phyloP scores from a whole-genome alignment of 2,113 vertebrate genomes.

The Microtus pennsylvanicus region DNA sequence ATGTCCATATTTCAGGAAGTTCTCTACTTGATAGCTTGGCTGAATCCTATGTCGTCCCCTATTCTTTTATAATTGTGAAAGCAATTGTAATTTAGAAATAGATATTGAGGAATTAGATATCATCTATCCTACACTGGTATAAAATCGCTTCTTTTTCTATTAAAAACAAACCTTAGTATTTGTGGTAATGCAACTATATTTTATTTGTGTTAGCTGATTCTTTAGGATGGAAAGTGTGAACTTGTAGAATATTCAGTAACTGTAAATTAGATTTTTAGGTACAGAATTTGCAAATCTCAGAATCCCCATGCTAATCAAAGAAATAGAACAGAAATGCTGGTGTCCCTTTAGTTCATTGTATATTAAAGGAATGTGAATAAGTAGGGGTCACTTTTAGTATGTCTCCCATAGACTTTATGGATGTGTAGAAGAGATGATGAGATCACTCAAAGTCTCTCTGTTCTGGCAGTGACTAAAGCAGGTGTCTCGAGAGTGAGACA shows the following conservation, averaged over 20 bases:
- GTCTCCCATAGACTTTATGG: neutral
- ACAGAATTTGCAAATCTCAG: neutral
- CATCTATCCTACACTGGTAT: neutral
- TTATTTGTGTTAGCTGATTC: constrained; percentile 2
- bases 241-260: neutral
- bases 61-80: neutral
- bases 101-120: neutral
- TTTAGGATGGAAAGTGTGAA: neutral
- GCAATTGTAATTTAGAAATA: constrained; percentile 10
- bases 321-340: neutral
- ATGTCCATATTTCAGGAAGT: neutral
- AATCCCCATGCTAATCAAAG: neutral
- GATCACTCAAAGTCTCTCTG: neutral
- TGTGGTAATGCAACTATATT: neutral
- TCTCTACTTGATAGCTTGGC: neutral
- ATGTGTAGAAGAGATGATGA: neutral
- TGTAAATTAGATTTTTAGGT: constrained; percentile 32
- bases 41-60: neutral
- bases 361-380: neutral
- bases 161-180: neutral
- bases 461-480: neutral
- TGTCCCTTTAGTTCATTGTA: neutral
- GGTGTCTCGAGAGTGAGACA: neutral
- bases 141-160: neutral
- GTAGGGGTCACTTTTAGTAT: neutral